A percentile compares a stretch with the other conserved stretches of the same genome.
Conservation (phyloP, 1,140 invertebrate genomes). For the Periplaneta americana region DNA sequence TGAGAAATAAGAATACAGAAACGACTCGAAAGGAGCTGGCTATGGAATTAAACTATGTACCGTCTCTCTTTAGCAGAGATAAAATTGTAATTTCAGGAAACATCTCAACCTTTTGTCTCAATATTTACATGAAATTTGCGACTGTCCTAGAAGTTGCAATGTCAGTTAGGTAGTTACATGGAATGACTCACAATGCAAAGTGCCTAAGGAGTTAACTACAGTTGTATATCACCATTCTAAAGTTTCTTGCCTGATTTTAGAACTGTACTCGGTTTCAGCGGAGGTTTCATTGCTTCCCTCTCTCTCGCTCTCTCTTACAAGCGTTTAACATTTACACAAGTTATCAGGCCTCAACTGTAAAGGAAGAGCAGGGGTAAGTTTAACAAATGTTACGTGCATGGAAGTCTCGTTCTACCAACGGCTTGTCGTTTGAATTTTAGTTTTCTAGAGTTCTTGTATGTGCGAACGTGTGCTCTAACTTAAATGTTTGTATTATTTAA, state of each 20-base stretch:
- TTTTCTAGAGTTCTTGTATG: not conserved
- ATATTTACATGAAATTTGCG: too few relatives aligned
- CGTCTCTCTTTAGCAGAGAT: too few relatives aligned
- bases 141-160: too few relatives aligned
- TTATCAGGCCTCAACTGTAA: not conserved
- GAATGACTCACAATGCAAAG: too few relatives aligned
- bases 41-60: too few relatives aligned
- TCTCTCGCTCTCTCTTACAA: not conserved
- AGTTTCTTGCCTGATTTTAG: not conserved
- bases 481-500: not conserved
- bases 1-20: too few relatives aligned
- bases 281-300: not conserved
- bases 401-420: not conserved
- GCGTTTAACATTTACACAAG: not conserved
- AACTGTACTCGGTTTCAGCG: not conserved
- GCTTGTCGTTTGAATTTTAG: not conserved
- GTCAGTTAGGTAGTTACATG: too few relatives aligned
- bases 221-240: too few relatives aligned
- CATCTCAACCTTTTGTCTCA: too few relatives aligned
- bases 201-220: too few relatives aligned
- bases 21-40: too few relatives aligned
- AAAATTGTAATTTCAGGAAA: too few relatives aligned
- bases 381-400: not conserved
- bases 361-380: not conserved
- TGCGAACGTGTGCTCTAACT: not conserved